These are phyloP conservation scores for Aethes cnicana DNA, from an alignment of 2,888 invertebrate genomes.

Conservation along the genomic window DNA sequence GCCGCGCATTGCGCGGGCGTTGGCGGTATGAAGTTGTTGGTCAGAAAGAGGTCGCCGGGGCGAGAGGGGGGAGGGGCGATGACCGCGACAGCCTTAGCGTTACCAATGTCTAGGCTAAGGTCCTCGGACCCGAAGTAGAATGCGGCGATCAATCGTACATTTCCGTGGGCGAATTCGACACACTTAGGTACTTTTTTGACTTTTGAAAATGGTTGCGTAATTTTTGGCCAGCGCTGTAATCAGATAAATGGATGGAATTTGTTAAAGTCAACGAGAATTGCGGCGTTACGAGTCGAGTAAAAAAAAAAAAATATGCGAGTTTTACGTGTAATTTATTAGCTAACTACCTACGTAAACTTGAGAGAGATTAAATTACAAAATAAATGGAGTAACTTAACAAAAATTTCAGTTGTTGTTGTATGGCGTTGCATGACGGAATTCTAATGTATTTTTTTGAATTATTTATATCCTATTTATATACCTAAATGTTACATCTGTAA, in stretches of 20 bases:
- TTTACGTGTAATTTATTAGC: too few species aligned
- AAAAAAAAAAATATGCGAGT: not conserved
- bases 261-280: not conserved
- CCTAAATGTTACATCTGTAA: too few species aligned
- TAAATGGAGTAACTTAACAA: too few species aligned
- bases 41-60: constrained; percentile 66
- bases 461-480: too few species aligned
- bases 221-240: constrained; percentile 35
- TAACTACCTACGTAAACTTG: too few species aligned
- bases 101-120: constrained; percentile 77
- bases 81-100: constrained; percentile 74
- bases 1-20: constrained; percentile 45
- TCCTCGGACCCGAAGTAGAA: constrained; percentile 63
- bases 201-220: constrained; percentile 57
- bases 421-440: too few species aligned
- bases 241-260: constrained; percentile 13
- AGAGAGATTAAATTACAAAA: too few species aligned
- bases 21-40: constrained; percentile 57
- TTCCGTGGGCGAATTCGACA: constrained; percentile 59
- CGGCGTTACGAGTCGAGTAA: not conserved
- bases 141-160: constrained; percentile 47
- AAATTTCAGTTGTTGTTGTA: too few species aligned
- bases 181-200: constrained; percentile 49
- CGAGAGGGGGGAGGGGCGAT: constrained; percentile 66
- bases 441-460: too few species aligned